Evolutionary conservation across 2,113 vertebrate species (phyloP), one percentile per base, ranked within the genome.

Genomic region (Onychostoma macrolepis): DNA sequence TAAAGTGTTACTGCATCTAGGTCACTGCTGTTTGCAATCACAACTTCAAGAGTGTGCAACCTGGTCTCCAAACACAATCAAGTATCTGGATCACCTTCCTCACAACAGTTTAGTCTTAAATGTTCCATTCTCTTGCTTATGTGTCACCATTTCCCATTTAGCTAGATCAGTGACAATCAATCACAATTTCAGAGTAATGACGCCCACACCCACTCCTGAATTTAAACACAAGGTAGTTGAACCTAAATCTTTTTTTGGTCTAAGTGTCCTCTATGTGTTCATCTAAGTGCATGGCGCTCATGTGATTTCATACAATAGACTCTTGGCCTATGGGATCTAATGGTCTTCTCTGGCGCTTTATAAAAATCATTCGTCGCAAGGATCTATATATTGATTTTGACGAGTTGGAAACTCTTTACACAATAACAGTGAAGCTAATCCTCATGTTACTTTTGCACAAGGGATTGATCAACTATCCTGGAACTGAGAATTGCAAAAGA

Each of bases 101-200:
- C 91, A 43, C 11, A 90, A 87, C 91, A 89, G 87, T 87, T 84
- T 43, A 28, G 15, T 30, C 21, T 19, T 41, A 21, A 4, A 33
- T 10, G 1, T 33, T 83, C n/a, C 61, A 43, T 78, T 85, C 45
- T 36, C 28, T 48, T 72, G 24, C 61, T 13, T 56, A 61, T 72
- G 88, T 85, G 78, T 86, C 48, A 76, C 90, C 91, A 86, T 86
- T 89, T 85, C 80, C 67, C 30, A 41, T 79, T 17, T 33, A 53
- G 48, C 19, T 50, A 50, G 58, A 53, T 45, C 19, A 36, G 2
- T 48, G 58, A 26, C 84, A 88, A 87, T 88, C 90, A 91, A 92
- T 93, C 90, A 92, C 91, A 90, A 92, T 94, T 91, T 92, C 41
- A 80, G 89, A 65, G 89, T 88, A 90, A 91, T 92, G 90, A 90